Evolutionary conservation across 2,113 vertebrate genomes (phyloP).

Genomic region (Dermatemys mawii): DNA sequence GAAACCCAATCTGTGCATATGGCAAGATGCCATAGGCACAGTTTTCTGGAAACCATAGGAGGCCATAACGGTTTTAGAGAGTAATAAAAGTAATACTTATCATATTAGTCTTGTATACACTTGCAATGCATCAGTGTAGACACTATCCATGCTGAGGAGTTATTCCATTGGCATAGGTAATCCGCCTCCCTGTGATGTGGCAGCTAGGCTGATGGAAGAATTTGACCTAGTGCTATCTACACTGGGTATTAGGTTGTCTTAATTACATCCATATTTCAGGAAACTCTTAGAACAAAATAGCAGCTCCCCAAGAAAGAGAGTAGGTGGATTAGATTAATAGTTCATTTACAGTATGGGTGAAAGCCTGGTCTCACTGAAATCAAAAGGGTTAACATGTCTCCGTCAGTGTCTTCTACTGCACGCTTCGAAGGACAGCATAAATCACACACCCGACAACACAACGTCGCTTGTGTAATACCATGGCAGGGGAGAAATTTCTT

Average conservation of each 20-base stretch:
- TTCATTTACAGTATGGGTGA: not conserved
- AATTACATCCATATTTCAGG: not conserved
- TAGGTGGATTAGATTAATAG: not conserved
- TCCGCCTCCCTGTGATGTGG: not conserved
- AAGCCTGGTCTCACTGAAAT: not conserved
- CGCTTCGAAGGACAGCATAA: not conserved
- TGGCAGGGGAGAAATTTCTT: not conserved
- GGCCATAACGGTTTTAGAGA: not conserved
- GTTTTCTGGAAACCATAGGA: not conserved
- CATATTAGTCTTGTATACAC: not conserved
- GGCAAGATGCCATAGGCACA: not conserved
- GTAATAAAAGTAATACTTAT: not conserved
- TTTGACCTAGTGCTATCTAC: not conserved
- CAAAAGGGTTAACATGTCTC: not conserved
- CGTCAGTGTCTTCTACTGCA: not conserved
- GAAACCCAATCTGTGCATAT: not conserved
- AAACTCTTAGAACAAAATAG: not conserved
- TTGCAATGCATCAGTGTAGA: not conserved
- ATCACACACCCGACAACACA: not conserved
- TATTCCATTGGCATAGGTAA: not conserved
- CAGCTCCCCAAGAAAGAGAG: not conserved
- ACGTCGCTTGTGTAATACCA: not conserved
- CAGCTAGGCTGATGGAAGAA: not conserved
- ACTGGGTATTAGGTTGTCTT: not conserved
- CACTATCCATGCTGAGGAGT: not conserved